These are phyloP conservation scores for Magallana gigas DNA, from an alignment of 1,140 invertebrate genomes.

Conservation along the genomic window DNA sequence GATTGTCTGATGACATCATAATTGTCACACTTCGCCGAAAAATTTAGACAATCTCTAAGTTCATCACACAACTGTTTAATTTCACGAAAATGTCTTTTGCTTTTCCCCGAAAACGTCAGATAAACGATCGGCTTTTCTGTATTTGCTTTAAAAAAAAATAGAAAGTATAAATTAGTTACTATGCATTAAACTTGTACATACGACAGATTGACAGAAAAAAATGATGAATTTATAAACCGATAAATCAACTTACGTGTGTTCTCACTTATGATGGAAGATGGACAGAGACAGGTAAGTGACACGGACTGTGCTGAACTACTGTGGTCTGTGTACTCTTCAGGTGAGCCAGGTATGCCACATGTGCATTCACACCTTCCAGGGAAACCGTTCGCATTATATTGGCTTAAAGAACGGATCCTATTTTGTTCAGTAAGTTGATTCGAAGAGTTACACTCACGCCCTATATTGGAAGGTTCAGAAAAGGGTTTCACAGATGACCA, in stretches of 20 bases:
- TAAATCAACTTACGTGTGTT: neutral
- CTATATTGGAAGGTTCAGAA: too few species aligned
- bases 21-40: neutral
- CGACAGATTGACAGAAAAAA: too few species aligned
- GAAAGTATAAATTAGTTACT: neutral
- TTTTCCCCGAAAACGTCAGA: slow-evolving; percentile 1
- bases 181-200: neutral
- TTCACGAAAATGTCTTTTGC: neutral
- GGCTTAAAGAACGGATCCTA: too few species aligned
- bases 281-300: neutral
- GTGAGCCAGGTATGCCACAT: too few species aligned
- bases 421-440: too few species aligned
- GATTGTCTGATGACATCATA: neutral
- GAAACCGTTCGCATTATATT: too few species aligned
- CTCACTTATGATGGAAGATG: neutral
- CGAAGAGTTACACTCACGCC: too few species aligned
- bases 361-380: too few species aligned
- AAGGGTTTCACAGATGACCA: too few species aligned
- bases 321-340: too few species aligned
- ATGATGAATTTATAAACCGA: neutral
- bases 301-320: neutral
- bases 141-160: neutral
- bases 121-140: neutral
- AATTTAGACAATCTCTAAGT: neutral
- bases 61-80: neutral